Percentiles rank a stretch among this genome's conserved stretches.
phyloP scores from a whole-genome alignment of 2,797 vertebrate genomes.

The Poecilia picta region DNA sequence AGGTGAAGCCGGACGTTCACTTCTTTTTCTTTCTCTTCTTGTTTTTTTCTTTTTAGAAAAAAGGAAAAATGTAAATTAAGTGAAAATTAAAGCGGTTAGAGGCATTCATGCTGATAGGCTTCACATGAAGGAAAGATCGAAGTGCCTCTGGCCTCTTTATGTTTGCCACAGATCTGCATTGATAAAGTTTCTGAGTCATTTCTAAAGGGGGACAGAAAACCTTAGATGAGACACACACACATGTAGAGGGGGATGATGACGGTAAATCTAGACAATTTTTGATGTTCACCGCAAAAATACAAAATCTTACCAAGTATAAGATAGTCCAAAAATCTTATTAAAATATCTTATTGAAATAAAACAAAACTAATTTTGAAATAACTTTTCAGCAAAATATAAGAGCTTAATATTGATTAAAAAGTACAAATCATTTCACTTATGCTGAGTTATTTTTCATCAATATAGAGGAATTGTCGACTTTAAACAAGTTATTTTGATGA shows the following conservation, averaged over 20 bases:
- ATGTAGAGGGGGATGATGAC: not conserved
- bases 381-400: not conserved
- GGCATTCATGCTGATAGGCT: not conserved
- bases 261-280: not conserved
- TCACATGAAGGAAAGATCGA: not conserved
- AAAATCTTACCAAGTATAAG: too few species aligned
- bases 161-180: slow-evolving; percentile 13
- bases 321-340: too few species aligned
- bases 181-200: slow-evolving; percentile 40
- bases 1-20: slow-evolving; percentile 77
- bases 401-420: too few species aligned
- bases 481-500: too few species aligned
- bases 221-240: not conserved
- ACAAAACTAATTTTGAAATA: too few species aligned
- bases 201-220: not conserved
- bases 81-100: not conserved
- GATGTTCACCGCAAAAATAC: not conserved
- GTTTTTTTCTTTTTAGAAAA: too few species aligned
- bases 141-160: not conserved
- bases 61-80: too few species aligned
- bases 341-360: too few species aligned
- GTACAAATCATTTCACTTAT: too few species aligned
- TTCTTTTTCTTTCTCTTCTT: too few species aligned
- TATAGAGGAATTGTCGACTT: too few species aligned
- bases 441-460: too few species aligned